These are phyloP conservation scores for Motacilla alba DNA, from an alignment of 2,113 vertebrate species.

Conservation along the genomic window DNA sequence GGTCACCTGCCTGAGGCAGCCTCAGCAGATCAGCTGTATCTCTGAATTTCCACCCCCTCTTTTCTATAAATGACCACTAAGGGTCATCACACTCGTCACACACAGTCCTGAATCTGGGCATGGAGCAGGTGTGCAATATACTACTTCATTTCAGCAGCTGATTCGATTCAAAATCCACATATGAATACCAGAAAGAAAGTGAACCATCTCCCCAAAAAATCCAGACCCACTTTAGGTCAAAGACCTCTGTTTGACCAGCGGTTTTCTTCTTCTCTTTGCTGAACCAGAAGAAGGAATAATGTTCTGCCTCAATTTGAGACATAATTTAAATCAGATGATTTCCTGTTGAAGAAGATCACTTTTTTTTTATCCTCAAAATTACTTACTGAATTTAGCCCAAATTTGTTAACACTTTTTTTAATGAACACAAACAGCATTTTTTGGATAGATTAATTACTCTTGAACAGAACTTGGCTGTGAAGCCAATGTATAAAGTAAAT, in stretches of 20 bases:
- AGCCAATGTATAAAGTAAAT: constrained; percentile 18
- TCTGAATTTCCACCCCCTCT: background rate
- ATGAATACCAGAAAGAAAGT: background rate
- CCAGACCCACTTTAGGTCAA: background rate
- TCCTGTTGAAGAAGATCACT: background rate
- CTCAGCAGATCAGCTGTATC: background rate
- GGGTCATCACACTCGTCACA: background rate
- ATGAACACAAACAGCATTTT: constrained; percentile 24
- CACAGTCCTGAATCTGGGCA: background rate
- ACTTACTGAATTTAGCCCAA: background rate
- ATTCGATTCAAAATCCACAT: background rate
- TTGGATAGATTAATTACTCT: background rate
- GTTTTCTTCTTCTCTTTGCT: background rate
- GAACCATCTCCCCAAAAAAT: background rate
- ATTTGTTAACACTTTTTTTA: background rate
- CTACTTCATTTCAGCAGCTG: background rate
- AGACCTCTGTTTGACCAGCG: background rate
- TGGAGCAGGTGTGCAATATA: background rate
- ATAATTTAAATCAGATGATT: background rate
- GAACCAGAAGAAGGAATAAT: background rate
- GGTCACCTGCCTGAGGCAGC: background rate
- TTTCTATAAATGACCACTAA: background rate
- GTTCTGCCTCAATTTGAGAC: background rate
- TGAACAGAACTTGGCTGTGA: constrained; percentile 34
- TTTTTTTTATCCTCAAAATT: background rate